Conservation (phyloP, 1,140 invertebrate species). For the Forficula auricularia region DNA sequence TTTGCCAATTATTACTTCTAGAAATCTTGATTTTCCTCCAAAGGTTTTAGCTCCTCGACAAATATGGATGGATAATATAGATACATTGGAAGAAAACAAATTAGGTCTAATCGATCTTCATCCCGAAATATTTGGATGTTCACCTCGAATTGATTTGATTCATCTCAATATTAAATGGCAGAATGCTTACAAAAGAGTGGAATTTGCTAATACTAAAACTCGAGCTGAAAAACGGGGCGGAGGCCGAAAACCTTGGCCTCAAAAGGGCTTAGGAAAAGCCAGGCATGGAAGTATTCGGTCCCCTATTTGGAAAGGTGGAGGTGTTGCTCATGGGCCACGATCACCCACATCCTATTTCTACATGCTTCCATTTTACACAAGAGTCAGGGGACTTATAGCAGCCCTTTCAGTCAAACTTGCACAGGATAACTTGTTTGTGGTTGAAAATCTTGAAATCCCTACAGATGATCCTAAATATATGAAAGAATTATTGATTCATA, state of each 20-base stretch:
- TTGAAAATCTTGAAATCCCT: slow-evolving; percentile 72
- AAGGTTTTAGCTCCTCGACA: slow-evolving; percentile 44
- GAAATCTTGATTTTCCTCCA: slow-evolving; percentile 1
- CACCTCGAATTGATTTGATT: slow-evolving; percentile 77
- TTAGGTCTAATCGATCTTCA: slow-evolving; percentile 73
- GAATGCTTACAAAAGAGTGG: slow-evolving; percentile 58
- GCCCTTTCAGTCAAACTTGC: slow-evolving; percentile 79
- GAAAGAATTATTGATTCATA: slow-evolving; percentile 55
- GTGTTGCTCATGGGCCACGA: slow-evolving; percentile 70
- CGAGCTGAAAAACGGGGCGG: slow-evolving; percentile 73
- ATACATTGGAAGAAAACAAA: slow-evolving; percentile 59
- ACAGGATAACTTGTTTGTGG: slow-evolving; percentile 86
- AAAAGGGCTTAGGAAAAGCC: slow-evolving; percentile 79
- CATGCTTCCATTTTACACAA: slow-evolving; percentile 63
- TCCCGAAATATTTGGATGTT: slow-evolving; percentile 65
- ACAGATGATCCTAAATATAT: slow-evolving; percentile 64
- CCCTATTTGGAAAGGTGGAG: slow-evolving; percentile 60
- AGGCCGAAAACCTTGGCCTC: slow-evolving; percentile 83
- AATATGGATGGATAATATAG: slow-evolving; percentile 83
- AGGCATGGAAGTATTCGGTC: slow-evolving; percentile 82
- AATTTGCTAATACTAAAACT: slow-evolving; percentile 50
- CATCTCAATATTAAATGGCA: slow-evolving; percentile 83
- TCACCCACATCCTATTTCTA: slow-evolving; percentile 78
- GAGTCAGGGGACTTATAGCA: slow-evolving; percentile 62
- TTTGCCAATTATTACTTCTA: background rate